Evolutionary conservation across 2,888 invertebrate genomes (phyloP), one percentile per base, ranked within the genome.

Genomic region (Melikaiella ostensackeni): DNA sequence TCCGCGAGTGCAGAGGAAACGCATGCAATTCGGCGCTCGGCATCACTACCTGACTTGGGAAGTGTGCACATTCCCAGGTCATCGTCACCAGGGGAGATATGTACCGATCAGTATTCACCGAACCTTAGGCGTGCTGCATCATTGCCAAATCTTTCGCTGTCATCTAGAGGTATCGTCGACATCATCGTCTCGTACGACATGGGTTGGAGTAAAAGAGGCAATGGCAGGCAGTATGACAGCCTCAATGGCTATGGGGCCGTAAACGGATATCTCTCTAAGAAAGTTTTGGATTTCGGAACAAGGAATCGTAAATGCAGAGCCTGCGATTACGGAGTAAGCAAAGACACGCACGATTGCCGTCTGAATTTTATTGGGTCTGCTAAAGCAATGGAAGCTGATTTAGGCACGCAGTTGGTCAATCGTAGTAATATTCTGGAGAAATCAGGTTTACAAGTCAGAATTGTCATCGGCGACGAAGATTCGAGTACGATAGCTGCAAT

Each of bases 111-210:
- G 5, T 38, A 5, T 38, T 7, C 38, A 38, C 38, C 5, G 7
- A 38, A 38, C 9, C 38, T 38, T 38, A 38, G 38, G 38, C 9
- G 38, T 38, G 38, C 38, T 38, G 38, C 38, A 5, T 38, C 38
- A 9, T 38, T 38, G 38, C 9, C 38, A 38, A 38, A 5, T 38
- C 38, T 38, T 38, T 38, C 38, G 9, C 38, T 7, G 9, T 38
- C 77, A 8, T 3, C 81, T 21, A 78, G 80, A 42, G 50, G 79
- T 19, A 75, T 85, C 16, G 75, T 86, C 6, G 83, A 83, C 38
- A 86, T 86, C 42, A 83, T 86, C 33, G 80, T 85, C 75, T 85
- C 83, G 11, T 86, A 84, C 46, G 85, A 85, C 64, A 84, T 85
- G 83, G 84, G 84, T n/a, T n/a, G n/a, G n/a, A n/a, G n/a, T n/a